A percentile compares a stretch with the other conserved stretches of the same genome.
phyloP scores from a whole-genome alignment of 1,140 invertebrate genomes.

The Halesus radiatus region DNA sequence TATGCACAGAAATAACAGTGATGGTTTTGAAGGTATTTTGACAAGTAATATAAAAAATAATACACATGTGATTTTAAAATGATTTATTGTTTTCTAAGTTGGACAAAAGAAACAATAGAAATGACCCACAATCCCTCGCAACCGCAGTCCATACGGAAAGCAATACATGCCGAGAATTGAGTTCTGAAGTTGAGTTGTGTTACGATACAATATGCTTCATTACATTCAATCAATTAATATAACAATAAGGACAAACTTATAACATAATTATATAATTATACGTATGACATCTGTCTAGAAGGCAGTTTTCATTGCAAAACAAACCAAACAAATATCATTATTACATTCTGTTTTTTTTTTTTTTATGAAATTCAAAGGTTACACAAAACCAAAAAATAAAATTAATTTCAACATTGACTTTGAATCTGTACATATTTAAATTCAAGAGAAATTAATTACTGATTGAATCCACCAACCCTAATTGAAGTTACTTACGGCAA shows the following conservation, averaged over 20 bases:
- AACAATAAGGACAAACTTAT: slow-evolving; percentile 36
- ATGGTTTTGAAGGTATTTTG: too few relatives aligned
- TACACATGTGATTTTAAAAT: slow-evolving; percentile 28
- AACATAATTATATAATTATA: slow-evolving; percentile 32
- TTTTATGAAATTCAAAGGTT: background rate
- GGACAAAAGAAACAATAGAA: slow-evolving; percentile 41
- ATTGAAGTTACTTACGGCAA: too few relatives aligned
- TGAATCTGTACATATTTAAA: too few relatives aligned
- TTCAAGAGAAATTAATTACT: too few relatives aligned
- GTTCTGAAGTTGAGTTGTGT: background rate
- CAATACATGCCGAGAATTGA: slow-evolving; percentile 26
- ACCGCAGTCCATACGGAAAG: background rate
- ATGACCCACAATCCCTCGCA: slow-evolving; percentile 32
- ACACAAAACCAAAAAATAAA: background rate
- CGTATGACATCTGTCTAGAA: slow-evolving; percentile 19
- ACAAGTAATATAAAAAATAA: too few relatives aligned
- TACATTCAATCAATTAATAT: slow-evolving; percentile 23
- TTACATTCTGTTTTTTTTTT: background rate
- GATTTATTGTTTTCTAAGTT: slow-evolving; percentile 43
- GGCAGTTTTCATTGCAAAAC: slow-evolving; percentile 17
- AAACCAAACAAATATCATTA: slow-evolving; percentile 13
- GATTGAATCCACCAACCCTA: too few relatives aligned
- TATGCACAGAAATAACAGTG: too few relatives aligned
- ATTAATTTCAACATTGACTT: background rate
- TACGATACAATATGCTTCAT: slow-evolving; percentile 27